These are phyloP conservation scores for Zaprionus nigranus DNA, from an alignment of 1,140 invertebrate genomes.

Conservation along the genomic window DNA sequence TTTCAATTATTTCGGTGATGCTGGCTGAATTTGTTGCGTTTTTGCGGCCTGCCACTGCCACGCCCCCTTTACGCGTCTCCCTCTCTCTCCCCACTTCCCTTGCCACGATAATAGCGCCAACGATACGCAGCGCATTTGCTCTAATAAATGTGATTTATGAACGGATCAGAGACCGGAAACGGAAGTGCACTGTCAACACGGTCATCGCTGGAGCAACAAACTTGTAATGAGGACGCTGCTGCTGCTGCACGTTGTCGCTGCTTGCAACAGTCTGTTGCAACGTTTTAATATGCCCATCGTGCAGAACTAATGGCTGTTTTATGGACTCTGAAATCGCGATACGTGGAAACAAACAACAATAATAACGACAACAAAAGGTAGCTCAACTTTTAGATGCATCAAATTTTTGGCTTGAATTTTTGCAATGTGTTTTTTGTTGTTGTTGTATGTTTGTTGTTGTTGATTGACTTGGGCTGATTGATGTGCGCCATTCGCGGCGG, in stretches of 20 bases:
- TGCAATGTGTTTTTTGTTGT: slow-evolving; percentile 35
- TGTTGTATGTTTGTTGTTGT: slow-evolving; percentile 4
- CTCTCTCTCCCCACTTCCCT: background rate
- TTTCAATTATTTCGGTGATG: slow-evolving; percentile 48
- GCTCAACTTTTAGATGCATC: background rate
- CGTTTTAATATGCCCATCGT: slow-evolving; percentile 32
- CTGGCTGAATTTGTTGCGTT: slow-evolving; percentile 62
- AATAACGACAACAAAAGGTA: background rate
- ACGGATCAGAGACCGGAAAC: slow-evolving; percentile 20
- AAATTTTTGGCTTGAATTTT: slow-evolving; percentile 42
- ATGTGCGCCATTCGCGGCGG: slow-evolving; percentile 49
- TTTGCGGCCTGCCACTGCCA: slow-evolving; percentile 50
- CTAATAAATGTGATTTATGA: slow-evolving; percentile 79
- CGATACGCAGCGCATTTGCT: slow-evolving; percentile 43
- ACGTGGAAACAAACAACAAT: background rate
- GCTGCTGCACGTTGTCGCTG: background rate
- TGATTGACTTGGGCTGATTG: slow-evolving; percentile 73
- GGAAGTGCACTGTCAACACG: slow-evolving; percentile 39
- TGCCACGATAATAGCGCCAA: slow-evolving; percentile 12
- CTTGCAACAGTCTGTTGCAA: slow-evolving; percentile 15
- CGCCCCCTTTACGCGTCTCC: background rate
- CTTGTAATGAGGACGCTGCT: slow-evolving; percentile 52
- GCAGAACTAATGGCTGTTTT: slow-evolving; percentile 29
- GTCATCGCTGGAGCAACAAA: slow-evolving; percentile 37
- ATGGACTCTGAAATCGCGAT: slow-evolving; percentile 13